Evolutionary conservation across 2,888 invertebrate genomes (phyloP), one percentile per base, ranked within the genome.

Genomic region (Odontocolon sp.): DNA sequence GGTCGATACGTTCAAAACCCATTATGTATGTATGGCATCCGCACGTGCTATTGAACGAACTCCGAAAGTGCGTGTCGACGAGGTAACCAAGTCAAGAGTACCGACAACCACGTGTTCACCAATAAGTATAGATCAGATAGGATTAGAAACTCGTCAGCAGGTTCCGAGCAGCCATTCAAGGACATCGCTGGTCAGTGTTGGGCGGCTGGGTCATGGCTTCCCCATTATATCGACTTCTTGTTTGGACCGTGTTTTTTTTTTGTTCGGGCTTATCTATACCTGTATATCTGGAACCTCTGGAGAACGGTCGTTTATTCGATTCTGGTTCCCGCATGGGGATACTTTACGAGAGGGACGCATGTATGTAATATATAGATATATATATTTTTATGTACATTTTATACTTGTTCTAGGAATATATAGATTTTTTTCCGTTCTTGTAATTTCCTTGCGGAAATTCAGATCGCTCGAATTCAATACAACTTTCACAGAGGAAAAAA

Each of bases 161-260:
- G 42, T 11, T 61, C 26, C 14, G 52, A 36, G 64, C 69, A 69
- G 69, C 69, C 64, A 54, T 64, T 75, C 69, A 69, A 70, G 69
- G 69, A 45, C 56, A 45, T 18, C 14, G 64, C 57, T 69, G 42
- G 69, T 59, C 59, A 66, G 14, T 45, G 57, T 57, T 36, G 40
- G 28, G 28, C 50, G 52, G 42, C 36, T 40, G 36, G 21, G 59
- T 64, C 69, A 69, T 31, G 56, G 47, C 21, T 57, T 56, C 6
- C 38, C 42, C 40, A 28, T 50, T 38, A 28, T 38, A 57, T 33
- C 67, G 54, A 33, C 33, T 45, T 67, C 56, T 8, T 33, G 23
- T 38, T 16, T 38, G n/a, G n/a, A 47, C 28, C 28, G n/a, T n/a
- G n/a, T n/a, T n/a, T n/a, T n/a, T n/a, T n/a, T n/a, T n/a, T n/a